Evolutionary conservation across 2,888 invertebrate genomes (phyloP).

Genomic region (Dasysyrphus tricinctus): DNA sequence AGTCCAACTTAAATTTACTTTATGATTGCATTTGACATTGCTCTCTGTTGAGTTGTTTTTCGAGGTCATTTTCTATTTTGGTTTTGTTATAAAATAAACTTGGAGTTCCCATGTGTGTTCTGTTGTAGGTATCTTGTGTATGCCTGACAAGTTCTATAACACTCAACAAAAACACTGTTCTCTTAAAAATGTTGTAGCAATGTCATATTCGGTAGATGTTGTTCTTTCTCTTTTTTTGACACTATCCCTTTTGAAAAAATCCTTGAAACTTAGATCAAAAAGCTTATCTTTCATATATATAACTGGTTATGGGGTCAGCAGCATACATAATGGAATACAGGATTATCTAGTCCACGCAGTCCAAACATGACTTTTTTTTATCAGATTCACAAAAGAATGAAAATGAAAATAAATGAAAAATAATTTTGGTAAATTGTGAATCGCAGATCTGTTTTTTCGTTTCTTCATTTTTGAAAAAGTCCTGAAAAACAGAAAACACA

Average conservation of each 20-base stretch:
- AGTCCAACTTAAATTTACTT: conserved; percentile 52
- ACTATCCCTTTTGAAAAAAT: not conserved
- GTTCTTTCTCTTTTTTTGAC: conserved; percentile 1
- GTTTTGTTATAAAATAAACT: conserved; percentile 32
- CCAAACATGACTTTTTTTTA: not conserved
- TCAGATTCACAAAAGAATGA: not conserved
- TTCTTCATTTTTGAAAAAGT: not conserved
- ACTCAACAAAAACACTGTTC: not conserved
- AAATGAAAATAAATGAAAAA: not conserved
- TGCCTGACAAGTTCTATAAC: conserved; percentile 46
- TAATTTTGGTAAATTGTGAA: conserved; percentile 17
- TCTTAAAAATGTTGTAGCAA: not conserved
- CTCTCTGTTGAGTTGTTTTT: conserved; percentile 27
- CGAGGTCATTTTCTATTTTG: conserved; percentile 53
- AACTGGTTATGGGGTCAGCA: not conserved
- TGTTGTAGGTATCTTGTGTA: not conserved
- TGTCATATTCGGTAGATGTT: not conserved
- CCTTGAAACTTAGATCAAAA: conserved; percentile 9
- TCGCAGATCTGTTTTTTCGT: not conserved
- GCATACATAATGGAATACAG: not conserved
- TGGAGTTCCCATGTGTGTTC: conserved; percentile 34
- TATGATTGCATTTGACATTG: conserved; percentile 61
- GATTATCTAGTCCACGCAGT: not conserved
- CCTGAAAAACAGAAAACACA: not conserved
- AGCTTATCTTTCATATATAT: not conserved